Evolutionary conservation across 2,888 invertebrate genomes (phyloP), one percentile per base, ranked within the genome.

Genomic region (Brachypterus glaber): DNA sequence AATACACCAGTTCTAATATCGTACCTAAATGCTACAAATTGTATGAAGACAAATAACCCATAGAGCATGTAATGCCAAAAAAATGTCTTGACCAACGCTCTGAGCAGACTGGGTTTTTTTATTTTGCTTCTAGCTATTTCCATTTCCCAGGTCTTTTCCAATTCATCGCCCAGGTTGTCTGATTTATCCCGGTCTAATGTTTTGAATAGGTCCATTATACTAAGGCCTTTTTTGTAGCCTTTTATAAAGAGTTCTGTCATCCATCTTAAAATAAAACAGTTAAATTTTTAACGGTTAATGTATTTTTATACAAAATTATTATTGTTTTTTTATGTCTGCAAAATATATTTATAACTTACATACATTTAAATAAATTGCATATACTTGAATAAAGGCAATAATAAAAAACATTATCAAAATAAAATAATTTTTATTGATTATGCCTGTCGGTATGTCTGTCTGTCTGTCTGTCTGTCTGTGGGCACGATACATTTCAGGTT

Each of bases 171-270:
- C 3, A 83, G 64, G 14, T 59, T 55, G 39, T 76, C 72, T 0
- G 83, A 82, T 33, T 69, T 63, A 58, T 84, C 80, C 4, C 64
- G 62, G 0, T 69, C 63, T 17, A 78, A 61, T 3, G 74, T 71
- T 55, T 73, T 73, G 63, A 76, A 79, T 13, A 84, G 58, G 54
- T 83, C 80, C 5, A 69, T 65, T 35, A 79, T 70, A 49, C 74
- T 74, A 7, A 87, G 64, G 41, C 77, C 74, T 46, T 72, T 67
- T 52, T 58, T 68, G 39, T 70, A 69, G 4, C 80, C 79, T 48
- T 69, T 72, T 37, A 68, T 60, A 47, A 71, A 61, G 12, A 63
- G 45, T 29, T 49, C 46, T 21, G 54, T 31, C 52, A 62, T 58
- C 64, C 64, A 64, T 36, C 64, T 64, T 33, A 25, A 60, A 49